A percentile compares a stretch with the other conserved stretches of the same genome.
Evolutionary conservation across 2,888 invertebrate genomes (phyloP).

Genomic region (Agapostemon virescens): DNA sequence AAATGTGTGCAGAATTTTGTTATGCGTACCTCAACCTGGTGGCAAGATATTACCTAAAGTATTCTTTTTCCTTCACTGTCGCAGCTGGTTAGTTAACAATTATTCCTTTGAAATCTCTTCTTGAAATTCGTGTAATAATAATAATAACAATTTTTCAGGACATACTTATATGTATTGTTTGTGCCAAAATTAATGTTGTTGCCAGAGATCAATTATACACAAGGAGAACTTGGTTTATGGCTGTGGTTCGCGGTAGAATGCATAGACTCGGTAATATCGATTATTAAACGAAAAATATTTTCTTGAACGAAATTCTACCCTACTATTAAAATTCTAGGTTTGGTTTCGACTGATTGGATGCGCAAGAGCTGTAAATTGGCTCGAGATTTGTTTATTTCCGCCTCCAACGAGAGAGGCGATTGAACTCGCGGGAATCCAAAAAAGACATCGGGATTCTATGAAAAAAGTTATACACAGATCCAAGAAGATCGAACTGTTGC

Average conservation of each 20-base stretch:
- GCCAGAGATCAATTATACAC: constrained; percentile 56
- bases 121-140: not conserved
- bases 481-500: constrained; percentile 70
- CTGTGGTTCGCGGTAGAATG: constrained; percentile 72
- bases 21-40: constrained; percentile 61
- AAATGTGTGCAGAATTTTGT: constrained; percentile 63
- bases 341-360: constrained; percentile 59
- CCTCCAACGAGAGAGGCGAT: constrained; percentile 69
- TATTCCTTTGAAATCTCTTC: not conserved
- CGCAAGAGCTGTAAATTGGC: constrained; percentile 59
- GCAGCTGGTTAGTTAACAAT: constrained; percentile 68
- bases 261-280: constrained; percentile 68
- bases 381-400: constrained; percentile 69
- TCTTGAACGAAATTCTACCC: not conserved
- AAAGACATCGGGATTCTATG: constrained; percentile 64
- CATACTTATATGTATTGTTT: constrained; percentile 68
- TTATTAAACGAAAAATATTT: not conserved
- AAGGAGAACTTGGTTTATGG: constrained; percentile 65
- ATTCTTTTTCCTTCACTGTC: constrained; percentile 67
- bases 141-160: constrained; percentile 60
- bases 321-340: constrained; percentile 43
- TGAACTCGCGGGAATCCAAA: constrained; percentile 69
- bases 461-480: constrained; percentile 50
- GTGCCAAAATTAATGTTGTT: constrained; percentile 69
- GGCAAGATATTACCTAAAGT: constrained; percentile 64